Evolutionary conservation across 2,797 vertebrate species (phyloP), one percentile per base, ranked within the genome.

Genomic region (Coreius guichenoti): DNA sequence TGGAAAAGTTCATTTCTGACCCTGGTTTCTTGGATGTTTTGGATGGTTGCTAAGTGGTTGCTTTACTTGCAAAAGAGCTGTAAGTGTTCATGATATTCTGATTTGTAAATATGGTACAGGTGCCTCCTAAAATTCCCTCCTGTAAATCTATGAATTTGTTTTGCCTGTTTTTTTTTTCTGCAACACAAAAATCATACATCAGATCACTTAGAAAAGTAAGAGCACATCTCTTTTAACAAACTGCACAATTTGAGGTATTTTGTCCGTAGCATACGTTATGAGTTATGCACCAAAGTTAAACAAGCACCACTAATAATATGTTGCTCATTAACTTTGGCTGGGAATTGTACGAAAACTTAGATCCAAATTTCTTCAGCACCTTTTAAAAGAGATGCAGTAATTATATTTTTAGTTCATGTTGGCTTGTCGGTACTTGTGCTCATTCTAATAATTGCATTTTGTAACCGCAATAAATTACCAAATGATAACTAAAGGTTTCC

Each of bases 401-500:
- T 63, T 49, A 21, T 49, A 49, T 67, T 80, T 80, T 31, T 49
- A 31, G 19, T 67, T 47, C 58, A 21, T 31, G 26, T 23, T 19
- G 33, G 67, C 80, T 70, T 68, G 49, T 81, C 19, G 1, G 61
- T 47, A 49, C 77, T 31, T 65, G 39, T 31, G 43, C 19, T 67
- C 21, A 14, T n/a, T n/a, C 31, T 56, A 39, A 70, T 51, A 79
- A 79, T 79, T 63, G 47, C 47, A 43, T 49, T 33, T 80, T 80
- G 63, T 36, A 67, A 49, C 16, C 5, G 33, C 51, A 72, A 56
- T 72, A 72, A 82, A 82, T 56, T 63, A 73, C n/a, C 26, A 45
- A 61, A 63, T 31, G 36, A 82, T 31, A 70, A 58, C 43, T 67
- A 80, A 80, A 80, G 26, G 5, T 72, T 73, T 82, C 39, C 39